Conservation (phyloP, 1,140 invertebrate genomes). For the Megalopta genalis region DNA sequence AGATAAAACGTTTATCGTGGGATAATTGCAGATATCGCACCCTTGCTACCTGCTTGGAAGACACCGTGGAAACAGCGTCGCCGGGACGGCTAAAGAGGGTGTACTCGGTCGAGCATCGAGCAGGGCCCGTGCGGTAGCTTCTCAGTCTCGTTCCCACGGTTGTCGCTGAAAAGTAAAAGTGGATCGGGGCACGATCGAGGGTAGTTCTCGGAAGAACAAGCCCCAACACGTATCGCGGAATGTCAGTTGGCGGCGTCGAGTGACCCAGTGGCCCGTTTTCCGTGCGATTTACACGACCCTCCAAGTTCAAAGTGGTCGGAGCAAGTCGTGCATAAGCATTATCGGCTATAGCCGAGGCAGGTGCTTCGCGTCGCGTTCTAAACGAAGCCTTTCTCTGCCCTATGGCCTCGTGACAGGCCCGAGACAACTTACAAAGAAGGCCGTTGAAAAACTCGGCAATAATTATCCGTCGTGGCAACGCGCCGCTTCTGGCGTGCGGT, state of each 20-base stretch:
- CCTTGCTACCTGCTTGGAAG: no score
- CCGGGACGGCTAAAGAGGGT: not conserved
- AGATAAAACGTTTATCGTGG: no score
- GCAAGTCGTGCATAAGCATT: conserved; percentile 69
- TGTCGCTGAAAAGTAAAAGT: conserved; percentile 41
- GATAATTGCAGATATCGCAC: no score
- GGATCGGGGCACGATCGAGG: conserved; percentile 14
- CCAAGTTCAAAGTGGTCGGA: conserved; percentile 71
- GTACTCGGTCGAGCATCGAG: no score
- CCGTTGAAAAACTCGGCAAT: conserved; percentile 25
- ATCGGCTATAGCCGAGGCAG: conserved; percentile 50
- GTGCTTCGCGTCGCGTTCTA: conserved; percentile 40
- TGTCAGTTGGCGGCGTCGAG: conserved; percentile 44
- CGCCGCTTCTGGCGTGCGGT: not conserved
- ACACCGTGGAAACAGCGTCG: no score
- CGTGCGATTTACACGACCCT: conserved; percentile 67
- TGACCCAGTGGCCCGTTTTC: conserved; percentile 71
- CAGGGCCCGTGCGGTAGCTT: not conserved
- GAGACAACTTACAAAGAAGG: conserved; percentile 10
- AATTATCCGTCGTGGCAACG: conserved; percentile 7
- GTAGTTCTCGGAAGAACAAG: conserved; percentile 9
- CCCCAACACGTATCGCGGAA: conserved; percentile 2
- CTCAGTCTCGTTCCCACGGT: not conserved
- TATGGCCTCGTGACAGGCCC: not conserved
- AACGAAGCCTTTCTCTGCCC: conserved; percentile 44